Evolutionary conservation across 2,113 vertebrate species (phyloP).

Genomic region (Aythya baeri): DNA sequence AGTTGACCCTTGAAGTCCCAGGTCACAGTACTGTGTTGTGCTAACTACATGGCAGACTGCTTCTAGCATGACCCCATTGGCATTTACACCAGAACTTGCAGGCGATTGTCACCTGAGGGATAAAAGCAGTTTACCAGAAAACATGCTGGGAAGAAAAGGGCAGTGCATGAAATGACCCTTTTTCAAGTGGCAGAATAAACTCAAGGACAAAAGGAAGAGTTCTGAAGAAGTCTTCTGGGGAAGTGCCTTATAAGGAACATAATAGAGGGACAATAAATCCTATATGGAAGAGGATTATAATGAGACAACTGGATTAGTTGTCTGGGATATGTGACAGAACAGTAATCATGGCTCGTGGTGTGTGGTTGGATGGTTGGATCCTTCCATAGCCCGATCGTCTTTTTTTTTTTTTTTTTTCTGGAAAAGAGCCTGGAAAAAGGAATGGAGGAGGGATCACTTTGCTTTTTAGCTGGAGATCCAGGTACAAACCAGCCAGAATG

Average conservation of each 20-base stretch:
- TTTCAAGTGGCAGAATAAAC: neutral
- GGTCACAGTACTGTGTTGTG: rapidly evolving
- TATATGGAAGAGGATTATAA: neutral
- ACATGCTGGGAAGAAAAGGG: neutral
- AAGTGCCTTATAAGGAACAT: neutral
- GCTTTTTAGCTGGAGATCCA: neutral
- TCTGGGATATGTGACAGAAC: neutral
- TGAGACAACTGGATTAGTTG: neutral
- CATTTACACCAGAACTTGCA: neutral
- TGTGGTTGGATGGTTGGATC: neutral
- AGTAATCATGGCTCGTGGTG: neutral
- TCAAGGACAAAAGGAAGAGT: neutral
- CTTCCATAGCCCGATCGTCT: neutral
- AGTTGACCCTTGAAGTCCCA: neutral
- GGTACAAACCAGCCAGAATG: neutral
- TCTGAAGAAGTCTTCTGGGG: neutral
- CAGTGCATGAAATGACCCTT: rapidly evolving
- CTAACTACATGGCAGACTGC: neutral
- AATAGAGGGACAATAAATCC: neutral
- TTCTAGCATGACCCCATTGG: neutral
- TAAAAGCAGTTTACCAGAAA: neutral
- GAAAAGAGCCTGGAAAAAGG: neutral
- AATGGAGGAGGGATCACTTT: neutral
- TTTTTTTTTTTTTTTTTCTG: neutral
- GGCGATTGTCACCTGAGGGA: neutral